Base-by-base conservation (phyloP, 2,797 vertebrate genomes). In the Gallirallus australis region DNA sequence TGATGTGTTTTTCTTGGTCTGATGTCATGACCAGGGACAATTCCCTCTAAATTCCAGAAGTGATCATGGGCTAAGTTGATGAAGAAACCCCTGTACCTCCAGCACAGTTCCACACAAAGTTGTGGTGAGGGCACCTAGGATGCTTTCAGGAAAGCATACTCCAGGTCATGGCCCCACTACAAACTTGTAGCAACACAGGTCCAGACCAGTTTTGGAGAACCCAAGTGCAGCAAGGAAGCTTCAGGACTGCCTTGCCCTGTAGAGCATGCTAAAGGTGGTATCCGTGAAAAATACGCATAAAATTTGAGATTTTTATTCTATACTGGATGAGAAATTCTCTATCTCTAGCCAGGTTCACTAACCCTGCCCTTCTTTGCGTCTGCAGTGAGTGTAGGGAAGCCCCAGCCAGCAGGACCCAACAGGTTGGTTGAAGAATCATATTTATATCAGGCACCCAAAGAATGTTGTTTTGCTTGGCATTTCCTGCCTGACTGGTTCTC, bases 401-500 rank as follows among this genome's bases (percentile, higher is more conserved):
- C 63, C 31, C 54, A 84, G 47, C 17, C 80, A 90, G 77, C 88
- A 96, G 68, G 71, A 80, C 53, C 45, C 56, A 82, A 92, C 73
- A 87, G 86, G 83, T 80, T 79, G 66, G 83, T 50, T 65, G 52
- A 11, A 80, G 30, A 93, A 56, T 68, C 53, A 47, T 77, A 70
- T 89, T 87, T 82, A 54, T 93, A 92, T 96, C 90, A 70, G 72
- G 42, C 7, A 2, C 88, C 80, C 54, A 50, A 96, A 93, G 82
- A 95, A 89, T 64, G 86, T 64, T 93, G 87, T 72, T 95, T 96
- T 60, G 31, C 59, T 96, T 93, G 85, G 76, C 87, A 89, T 91
- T 97, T 96, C 96, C 90, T 95, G 91, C 86, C 68, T 68, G 66
- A 95, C 92, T 69, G 53, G 82, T 94, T 96, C 71, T 90, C 39